Base-by-base conservation (phyloP, 2,797 vertebrate species). In the Smutsia gigantea region DNA sequence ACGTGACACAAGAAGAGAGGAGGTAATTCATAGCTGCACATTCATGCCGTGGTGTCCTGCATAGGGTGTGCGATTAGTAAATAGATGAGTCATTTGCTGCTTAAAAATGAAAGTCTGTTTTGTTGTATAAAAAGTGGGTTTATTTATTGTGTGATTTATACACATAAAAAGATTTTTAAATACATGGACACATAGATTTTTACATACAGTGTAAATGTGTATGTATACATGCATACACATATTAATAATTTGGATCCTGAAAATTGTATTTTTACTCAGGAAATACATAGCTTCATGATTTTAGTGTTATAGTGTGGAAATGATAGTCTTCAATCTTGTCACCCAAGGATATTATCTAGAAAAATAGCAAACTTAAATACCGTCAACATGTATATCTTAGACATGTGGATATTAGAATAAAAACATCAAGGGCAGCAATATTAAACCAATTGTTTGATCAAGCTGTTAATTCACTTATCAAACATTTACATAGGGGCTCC, bases 1-100 rank as follows among this genome's bases (percentile, higher is more conserved):
- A 18, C 98, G 96, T 19, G 99, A 99, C 53, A 97, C 95, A 55
- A 98, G 98, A 57, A 99, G 99, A 95, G 99, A 99, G 14, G 99
- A 99, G 99, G 99, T 99, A 98, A 98, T 94, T 61, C 39, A 79
- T 17, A 34, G 19, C 34, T 49, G 13, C 1, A 9, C 1, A 1
- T 42, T 66, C 74, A 78, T 3, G 18, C 1, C 19, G 1, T 29
- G 21, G 15, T 75, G 18, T 34, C 71, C 66, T 57, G 34, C 8
- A 7, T 81, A 25, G 14, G 46, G 34, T 55, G 4, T 25, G 2
- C 17, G 15, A 39, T 29, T 21, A 81, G 7, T 42, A 87, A 51
- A 66, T 9, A 68, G 31, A 13, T 68, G 7, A 75, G 72, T 77
- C 81, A 90, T 61, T 46, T 42, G 21, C 6, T 92, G 7, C 59